A percentile compares a stretch with the other conserved stretches of the same genome.
Evolutionary conservation across 2,113 vertebrate species (phyloP).

Genomic region (Promerops cafer): DNA sequence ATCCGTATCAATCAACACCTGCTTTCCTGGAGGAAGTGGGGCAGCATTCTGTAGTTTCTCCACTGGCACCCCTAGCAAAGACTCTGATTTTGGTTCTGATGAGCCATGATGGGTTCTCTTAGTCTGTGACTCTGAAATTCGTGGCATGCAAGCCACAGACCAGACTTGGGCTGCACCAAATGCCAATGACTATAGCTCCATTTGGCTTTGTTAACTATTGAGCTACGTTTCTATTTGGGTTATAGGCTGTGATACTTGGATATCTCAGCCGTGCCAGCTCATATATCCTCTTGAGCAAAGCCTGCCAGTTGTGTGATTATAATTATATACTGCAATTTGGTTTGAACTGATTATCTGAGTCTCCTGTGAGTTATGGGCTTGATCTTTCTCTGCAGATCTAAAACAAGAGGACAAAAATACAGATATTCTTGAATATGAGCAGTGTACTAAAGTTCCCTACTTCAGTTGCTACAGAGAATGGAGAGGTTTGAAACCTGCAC

Average conservation of each 20-base stretch:
- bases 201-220: background rate
- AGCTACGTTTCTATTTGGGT: background rate
- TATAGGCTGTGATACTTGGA: background rate
- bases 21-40: background rate
- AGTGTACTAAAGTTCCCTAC: background rate
- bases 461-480: background rate
- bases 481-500: background rate
- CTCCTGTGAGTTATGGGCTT: background rate
- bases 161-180: background rate
- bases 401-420: background rate
- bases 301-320: constrained; percentile 43
- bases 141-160: background rate
- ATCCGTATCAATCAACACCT: background rate
- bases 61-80: background rate
- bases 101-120: background rate
- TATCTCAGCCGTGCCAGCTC: background rate
- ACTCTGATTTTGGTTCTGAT: background rate
- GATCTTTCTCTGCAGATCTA: constrained; percentile 23
- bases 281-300: background rate
- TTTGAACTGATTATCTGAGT: constrained; percentile 39
- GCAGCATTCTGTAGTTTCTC: background rate
- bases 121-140: background rate
- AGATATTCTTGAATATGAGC: background rate
- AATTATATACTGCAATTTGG: constrained; percentile 33
- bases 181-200: background rate